phyloP scores from a whole-genome alignment of 2,113 vertebrate genomes.

The Hippocampus zosterae region DNA sequence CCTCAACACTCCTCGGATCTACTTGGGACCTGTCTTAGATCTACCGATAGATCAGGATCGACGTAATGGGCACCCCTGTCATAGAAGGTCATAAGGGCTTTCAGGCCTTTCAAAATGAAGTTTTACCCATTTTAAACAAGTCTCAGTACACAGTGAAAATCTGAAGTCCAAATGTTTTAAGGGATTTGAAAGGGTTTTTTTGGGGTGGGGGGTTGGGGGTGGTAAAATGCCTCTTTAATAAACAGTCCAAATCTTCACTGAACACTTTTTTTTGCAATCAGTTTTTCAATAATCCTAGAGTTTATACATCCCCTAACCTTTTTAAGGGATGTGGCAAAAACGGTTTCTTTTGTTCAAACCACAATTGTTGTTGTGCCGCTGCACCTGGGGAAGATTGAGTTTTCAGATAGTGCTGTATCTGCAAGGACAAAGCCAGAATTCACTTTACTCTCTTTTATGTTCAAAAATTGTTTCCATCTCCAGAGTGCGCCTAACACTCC shows the following conservation, averaged over 20 bases:
- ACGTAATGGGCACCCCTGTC: neutral
- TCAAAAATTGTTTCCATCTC: conserved; percentile 50
- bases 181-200: conserved; percentile 32
- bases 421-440: conserved; percentile 67
- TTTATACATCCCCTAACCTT: conserved; percentile 46
- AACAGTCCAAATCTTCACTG: conserved; percentile 12
- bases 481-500: conserved; percentile 35
- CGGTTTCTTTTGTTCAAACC: conserved; percentile 57
- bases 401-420: conserved; percentile 51
- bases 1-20: no score
- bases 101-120: neutral
- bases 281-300: conserved; percentile 41
- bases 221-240: conserved; percentile 22
- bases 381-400: conserved; percentile 67
- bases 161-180: conserved; percentile 26
- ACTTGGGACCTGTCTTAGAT: no score
- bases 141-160: conserved; percentile 5
- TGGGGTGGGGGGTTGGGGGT: no score
- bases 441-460: conserved; percentile 55
- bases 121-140: neutral
- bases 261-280: conserved; percentile 37
- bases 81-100: neutral
- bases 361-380: conserved; percentile 56
- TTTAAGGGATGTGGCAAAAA: conserved; percentile 49
- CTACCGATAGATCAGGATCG: no score